These are phyloP conservation scores for Erythrolamprus reginae DNA, from an alignment of 2,113 vertebrate species.

Conservation along the genomic window DNA sequence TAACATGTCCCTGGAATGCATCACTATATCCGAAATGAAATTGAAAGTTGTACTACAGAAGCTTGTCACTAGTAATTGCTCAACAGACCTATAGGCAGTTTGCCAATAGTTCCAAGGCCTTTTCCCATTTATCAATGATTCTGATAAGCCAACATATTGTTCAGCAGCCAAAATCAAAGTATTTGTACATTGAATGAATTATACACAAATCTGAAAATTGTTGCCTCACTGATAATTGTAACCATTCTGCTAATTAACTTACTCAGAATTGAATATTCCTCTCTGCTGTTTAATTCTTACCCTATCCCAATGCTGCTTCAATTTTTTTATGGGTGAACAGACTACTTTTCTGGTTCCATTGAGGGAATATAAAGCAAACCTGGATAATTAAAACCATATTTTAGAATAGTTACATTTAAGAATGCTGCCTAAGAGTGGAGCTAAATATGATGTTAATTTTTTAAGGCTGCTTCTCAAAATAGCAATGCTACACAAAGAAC, in stretches of 20 bases:
- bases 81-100: constrained; percentile 44
- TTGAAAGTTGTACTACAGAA: not conserved
- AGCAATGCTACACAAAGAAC: not conserved
- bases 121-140: not conserved
- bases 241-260: not conserved
- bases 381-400: not conserved
- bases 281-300: not conserved
- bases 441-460: not conserved
- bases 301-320: not conserved
- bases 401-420: not conserved
- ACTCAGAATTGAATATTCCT: not conserved
- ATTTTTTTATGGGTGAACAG: not conserved
- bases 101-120: not conserved
- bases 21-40: not conserved
- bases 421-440: not conserved
- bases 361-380: not conserved
- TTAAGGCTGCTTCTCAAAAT: not conserved
- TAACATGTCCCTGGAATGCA: not conserved
- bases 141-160: constrained; percentile 7
- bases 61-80: not conserved
- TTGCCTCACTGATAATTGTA: not conserved
- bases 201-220: not conserved
- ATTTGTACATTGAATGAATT: not conserved
- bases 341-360: not conserved
- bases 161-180: not conserved